A percentile compares a stretch with the other conserved stretches of the same genome.
These are phyloP conservation scores for Tyrophagus putrescentiae DNA, from an alignment of 1,140 invertebrate species.

Conservation along the genomic window DNA sequence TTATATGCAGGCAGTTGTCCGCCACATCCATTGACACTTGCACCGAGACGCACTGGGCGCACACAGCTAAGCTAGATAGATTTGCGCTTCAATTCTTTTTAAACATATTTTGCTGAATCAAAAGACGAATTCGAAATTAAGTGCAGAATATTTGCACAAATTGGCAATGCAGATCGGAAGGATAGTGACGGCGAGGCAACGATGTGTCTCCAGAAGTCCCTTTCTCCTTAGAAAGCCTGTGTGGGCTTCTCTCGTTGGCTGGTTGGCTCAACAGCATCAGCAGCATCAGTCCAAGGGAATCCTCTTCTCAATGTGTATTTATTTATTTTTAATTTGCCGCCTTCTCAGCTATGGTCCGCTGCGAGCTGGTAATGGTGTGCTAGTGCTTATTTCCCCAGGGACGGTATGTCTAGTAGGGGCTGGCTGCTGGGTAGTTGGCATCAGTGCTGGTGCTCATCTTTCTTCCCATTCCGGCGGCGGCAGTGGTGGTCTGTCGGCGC, in stretches of 20 bases:
- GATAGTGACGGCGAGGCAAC: too few relatives aligned
- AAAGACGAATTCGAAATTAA: neutral
- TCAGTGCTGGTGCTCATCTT: neutral
- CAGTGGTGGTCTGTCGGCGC: neutral
- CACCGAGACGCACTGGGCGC: neutral
- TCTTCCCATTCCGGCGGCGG: neutral
- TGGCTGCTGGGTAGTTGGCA: neutral
- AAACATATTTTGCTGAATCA: slow-evolving; percentile 9
- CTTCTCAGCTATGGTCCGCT: neutral
- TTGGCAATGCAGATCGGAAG: too few relatives aligned
- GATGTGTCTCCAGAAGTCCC: too few relatives aligned
- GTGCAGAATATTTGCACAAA: too few relatives aligned
- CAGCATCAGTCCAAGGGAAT: too few relatives aligned
- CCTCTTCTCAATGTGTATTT: too few relatives aligned
- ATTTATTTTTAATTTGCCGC: neutral
- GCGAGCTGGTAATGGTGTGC: neutral
- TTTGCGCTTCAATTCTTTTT: slow-evolving; percentile 8
- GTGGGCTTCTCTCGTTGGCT: too few relatives aligned
- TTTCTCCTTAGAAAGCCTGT: too few relatives aligned
- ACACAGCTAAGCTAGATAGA: neutral
- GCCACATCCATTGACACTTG: slow-evolving; percentile 4
- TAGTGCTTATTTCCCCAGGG: neutral
- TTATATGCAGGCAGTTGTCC: slow-evolving; percentile 15
- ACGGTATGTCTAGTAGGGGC: neutral
- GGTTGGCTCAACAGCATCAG: too few relatives aligned